These are phyloP conservation scores for Antigone vipio DNA, from an alignment of 2,113 vertebrate species.

Conservation along the genomic window DNA sequence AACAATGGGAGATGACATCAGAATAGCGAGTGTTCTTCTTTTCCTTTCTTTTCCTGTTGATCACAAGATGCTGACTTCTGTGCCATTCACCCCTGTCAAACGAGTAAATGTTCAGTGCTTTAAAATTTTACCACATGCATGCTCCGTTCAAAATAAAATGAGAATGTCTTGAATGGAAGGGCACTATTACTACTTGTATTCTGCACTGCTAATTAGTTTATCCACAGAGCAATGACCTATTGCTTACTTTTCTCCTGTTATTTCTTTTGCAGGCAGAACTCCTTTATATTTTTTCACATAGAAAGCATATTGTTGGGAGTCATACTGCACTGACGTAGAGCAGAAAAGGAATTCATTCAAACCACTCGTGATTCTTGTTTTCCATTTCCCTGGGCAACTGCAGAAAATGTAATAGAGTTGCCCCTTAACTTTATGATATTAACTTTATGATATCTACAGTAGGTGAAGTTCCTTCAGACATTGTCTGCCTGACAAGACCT, in stretches of 20 bases:
- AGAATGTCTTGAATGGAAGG: background rate
- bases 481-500: background rate
- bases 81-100: slow-evolving; percentile 46
- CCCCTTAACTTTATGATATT: background rate
- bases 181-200: background rate
- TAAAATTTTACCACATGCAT: slow-evolving; percentile 8
- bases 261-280: background rate
- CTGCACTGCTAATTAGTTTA: background rate
- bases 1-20: slow-evolving; percentile 73
- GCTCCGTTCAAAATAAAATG: background rate
- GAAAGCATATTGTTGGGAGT: background rate
- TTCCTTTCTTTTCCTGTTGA: slow-evolving; percentile 59
- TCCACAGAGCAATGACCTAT: background rate
- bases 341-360: background rate
- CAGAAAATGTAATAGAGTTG: background rate
- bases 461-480: background rate
- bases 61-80: slow-evolving; percentile 71
- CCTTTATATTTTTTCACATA: background rate
- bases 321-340: background rate
- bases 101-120: background rate
- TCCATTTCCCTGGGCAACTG: background rate
- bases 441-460: background rate
- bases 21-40: slow-evolving; percentile 24
- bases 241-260: background rate
- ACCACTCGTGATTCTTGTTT: background rate